phyloP scores from a whole-genome alignment of 1,140 invertebrate species.

The Matsumurasca onukii region DNA sequence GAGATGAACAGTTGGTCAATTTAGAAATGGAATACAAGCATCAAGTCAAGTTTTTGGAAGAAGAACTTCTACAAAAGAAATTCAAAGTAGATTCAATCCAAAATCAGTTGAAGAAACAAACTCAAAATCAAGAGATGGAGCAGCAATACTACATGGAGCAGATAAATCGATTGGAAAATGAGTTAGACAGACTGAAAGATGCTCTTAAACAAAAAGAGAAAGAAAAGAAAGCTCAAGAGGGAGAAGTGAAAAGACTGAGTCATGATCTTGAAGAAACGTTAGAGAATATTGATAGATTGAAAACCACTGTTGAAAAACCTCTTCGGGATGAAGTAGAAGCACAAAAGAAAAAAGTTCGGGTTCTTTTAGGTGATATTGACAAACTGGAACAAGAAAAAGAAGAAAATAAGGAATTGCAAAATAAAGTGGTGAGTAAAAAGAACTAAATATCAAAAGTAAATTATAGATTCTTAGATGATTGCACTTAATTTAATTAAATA shows the following conservation, averaged over 20 bases:
- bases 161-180: slow-evolving; percentile 26
- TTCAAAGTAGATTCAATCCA: slow-evolving; percentile 35
- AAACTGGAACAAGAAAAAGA: slow-evolving; percentile 11
- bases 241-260: slow-evolving; percentile 34
- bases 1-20: slow-evolving; percentile 70
- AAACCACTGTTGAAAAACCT: slow-evolving; percentile 30
- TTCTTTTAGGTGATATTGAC: slow-evolving; percentile 26
- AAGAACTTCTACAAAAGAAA: slow-evolving; percentile 44
- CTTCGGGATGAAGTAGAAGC: slow-evolving; percentile 35
- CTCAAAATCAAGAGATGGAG: slow-evolving; percentile 29
- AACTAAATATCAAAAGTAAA: neutral
- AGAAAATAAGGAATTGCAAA: slow-evolving; percentile 1
- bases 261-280: slow-evolving; percentile 36
- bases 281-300: slow-evolving; percentile 34
- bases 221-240: slow-evolving; percentile 36
- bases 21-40: slow-evolving; percentile 64
- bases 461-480: too few species aligned
- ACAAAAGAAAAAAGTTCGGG: slow-evolving; percentile 32
- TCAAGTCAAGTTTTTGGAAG: slow-evolving; percentile 48
- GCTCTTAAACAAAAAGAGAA: slow-evolving; percentile 35
- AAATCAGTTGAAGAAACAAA: slow-evolving; percentile 27
- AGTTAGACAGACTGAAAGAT: neutral
- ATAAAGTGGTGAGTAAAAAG: slow-evolving; percentile 2
- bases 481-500: too few species aligned
- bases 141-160: slow-evolving; percentile 32